Evolutionary conservation across 2,797 vertebrate species (phyloP).

Genomic region (Hipposideros larvatus): DNA sequence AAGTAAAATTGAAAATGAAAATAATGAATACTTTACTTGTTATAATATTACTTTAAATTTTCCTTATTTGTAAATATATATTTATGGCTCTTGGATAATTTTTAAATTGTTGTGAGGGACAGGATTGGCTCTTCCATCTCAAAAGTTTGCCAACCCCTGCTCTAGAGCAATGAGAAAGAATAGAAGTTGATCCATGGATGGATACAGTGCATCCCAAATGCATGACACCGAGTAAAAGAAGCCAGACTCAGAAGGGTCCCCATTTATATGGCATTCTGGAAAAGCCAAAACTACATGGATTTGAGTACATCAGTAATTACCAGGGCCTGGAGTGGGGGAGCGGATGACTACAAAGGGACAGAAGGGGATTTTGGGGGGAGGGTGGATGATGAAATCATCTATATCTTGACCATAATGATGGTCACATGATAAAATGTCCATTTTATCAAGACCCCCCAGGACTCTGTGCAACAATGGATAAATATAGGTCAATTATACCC

Average conservation of each 20-base stretch:
- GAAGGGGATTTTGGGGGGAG: neutral
- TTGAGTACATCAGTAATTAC: accelerated
- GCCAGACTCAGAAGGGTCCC: neutral
- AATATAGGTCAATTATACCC: too few relatives aligned
- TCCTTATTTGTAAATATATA: too few relatives aligned
- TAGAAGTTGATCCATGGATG: neutral
- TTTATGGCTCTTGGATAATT: too few relatives aligned
- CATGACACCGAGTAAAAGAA: neutral
- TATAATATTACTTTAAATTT: too few relatives aligned
- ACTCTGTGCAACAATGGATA: neutral
- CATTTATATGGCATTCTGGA: neutral
- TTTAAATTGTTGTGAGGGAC: too few relatives aligned
- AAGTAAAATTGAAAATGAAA: too few relatives aligned
- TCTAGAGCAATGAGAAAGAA: neutral
- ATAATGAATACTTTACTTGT: too few relatives aligned
- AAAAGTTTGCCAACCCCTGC: too few relatives aligned
- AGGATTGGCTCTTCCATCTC: too few relatives aligned
- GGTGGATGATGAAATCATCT: neutral
- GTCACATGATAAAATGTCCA: neutral
- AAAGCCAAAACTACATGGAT: neutral
- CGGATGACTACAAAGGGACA: neutral
- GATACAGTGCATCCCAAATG: neutral
- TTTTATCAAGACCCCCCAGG: neutral
- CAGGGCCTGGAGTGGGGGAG: neutral
- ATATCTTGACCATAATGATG: neutral